Percentiles rank a stretch among this genome's conserved stretches.
These are phyloP conservation scores for Urocyon cinereoargenteus DNA, from an alignment of 2,797 vertebrate genomes.

Conservation along the genomic window DNA sequence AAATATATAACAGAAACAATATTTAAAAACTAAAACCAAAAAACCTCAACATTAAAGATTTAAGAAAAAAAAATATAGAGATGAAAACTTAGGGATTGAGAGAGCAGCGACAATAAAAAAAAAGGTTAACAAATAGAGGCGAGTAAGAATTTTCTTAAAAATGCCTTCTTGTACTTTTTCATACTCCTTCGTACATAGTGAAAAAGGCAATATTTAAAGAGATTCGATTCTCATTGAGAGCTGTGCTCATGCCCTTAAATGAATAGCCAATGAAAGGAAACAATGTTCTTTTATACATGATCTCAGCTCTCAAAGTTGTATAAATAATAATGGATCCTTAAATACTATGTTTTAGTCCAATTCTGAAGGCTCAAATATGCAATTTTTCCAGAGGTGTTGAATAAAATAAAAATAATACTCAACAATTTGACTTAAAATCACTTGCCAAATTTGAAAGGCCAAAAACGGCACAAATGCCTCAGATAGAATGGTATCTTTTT, in stretches of 20 bases:
- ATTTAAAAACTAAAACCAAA: slow-evolving; percentile 34
- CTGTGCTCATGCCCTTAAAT: not conserved
- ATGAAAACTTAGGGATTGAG: not conserved
- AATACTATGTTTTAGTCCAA: slow-evolving; percentile 27
- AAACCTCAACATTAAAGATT: not conserved
- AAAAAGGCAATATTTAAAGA: slow-evolving; percentile 5
- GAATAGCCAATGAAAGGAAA: slow-evolving; percentile 42
- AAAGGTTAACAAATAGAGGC: not conserved
- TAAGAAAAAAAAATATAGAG: not conserved
- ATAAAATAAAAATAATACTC: slow-evolving; percentile 35
- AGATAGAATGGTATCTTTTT: not conserved
- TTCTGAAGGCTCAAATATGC: not conserved
- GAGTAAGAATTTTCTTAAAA: slow-evolving; percentile 54
- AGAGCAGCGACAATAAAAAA: not conserved
- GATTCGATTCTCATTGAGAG: not conserved
- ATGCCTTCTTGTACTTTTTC: not conserved
- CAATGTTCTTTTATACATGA: slow-evolving; percentile 13
- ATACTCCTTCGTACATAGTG: not conserved
- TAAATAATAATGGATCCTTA: not conserved
- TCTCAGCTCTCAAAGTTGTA: not conserved
- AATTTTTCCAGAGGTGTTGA: not conserved
- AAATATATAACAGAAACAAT: slow-evolving; percentile 18
- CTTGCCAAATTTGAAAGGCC: not conserved
- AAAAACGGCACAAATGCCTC: not conserved
- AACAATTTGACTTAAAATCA: not conserved